These are phyloP conservation scores for Leistus spinibarbis DNA, from an alignment of 2,888 invertebrate species.

Conservation along the genomic window DNA sequence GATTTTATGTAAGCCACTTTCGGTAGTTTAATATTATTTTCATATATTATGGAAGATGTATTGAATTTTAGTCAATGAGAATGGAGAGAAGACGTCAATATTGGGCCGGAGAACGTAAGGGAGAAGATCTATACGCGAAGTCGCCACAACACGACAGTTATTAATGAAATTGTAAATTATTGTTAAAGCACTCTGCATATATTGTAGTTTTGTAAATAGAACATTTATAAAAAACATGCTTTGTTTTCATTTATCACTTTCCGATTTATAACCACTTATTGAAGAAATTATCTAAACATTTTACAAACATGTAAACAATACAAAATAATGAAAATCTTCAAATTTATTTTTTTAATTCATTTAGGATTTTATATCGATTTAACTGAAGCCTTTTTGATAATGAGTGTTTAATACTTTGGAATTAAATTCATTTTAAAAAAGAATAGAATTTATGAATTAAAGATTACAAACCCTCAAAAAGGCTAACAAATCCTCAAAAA, in stretches of 20 bases:
- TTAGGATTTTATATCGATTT: no score
- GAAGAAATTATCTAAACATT: no score
- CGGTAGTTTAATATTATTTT: conserved; percentile 22
- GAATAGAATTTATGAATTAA: no score
- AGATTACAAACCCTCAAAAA: no score
- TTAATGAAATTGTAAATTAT: conserved; percentile 51
- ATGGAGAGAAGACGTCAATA: conserved; percentile 67
- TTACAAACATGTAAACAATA: no score
- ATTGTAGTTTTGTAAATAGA: conserved; percentile 35
- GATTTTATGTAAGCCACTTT: conserved; percentile 61
- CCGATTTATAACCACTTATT: not conserved
- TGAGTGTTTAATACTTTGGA: no score
- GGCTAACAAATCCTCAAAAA: no score
- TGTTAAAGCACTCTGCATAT: conserved; percentile 5
- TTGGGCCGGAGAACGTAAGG: conserved; percentile 62
- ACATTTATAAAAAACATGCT: conserved; percentile 2
- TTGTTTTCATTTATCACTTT: not conserved
- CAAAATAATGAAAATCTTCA: no score
- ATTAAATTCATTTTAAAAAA: no score
- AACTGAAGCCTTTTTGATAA: no score
- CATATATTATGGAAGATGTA: conserved; percentile 38
- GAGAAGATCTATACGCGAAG: conserved; percentile 61
- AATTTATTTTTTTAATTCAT: no score
- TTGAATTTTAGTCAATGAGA: conserved; percentile 67
- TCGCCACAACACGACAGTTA: conserved; percentile 66